Base-by-base conservation (phyloP, 2,113 vertebrate species). In the Athene cunicularia region DNA sequence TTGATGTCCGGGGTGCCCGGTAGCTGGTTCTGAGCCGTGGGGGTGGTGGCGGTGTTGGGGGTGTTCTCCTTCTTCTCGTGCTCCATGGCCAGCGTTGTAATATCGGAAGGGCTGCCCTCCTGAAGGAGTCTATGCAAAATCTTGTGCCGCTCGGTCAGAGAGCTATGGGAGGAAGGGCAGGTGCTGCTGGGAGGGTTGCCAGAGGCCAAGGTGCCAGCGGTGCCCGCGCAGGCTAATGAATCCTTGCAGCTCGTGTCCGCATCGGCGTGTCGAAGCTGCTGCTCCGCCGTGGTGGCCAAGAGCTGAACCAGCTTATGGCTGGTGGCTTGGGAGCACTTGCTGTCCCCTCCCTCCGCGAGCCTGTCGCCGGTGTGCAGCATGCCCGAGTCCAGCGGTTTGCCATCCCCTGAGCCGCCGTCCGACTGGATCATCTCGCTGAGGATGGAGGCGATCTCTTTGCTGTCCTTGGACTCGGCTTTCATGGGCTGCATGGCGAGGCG, bases 81-180 rank as follows among this genome's bases (percentile, higher is more conserved):
- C 72, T 98, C 96, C 62, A 98, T 71, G 55, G 98, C 98, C 72
- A 98, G 37, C 18, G 97, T 95, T 86, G 96, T 97, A 33, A 98
- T 95, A 63, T 99, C 99, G 0, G 98, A 99, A 43, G 99, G 99
- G 91, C 99, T 99, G n/a, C 98, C 99, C 97, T 99, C 99, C 96
- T 99, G 99, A 32, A 99, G 98, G 74, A 99, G 99, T 56, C 99
- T 98, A 91, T 99, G 99, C 35, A 99, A 97, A 70, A 99, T 99
- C 98, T 99, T 99, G 94, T 99, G 99, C 16, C 99, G 97, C 82
- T 99, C 99, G 0, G 99, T 99, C 75, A 99, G 97, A 1, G 99
- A 99, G 95, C 99, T 99, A 80, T 99, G 99, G 49, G 99, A 99
- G 47, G 99, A 98, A 7, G 99, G 99, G 84, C 99, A 99, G 71